These are phyloP conservation scores for Dipodomys stephensi DNA, from an alignment of 2,113 vertebrate species.

Conservation along the genomic window DNA sequence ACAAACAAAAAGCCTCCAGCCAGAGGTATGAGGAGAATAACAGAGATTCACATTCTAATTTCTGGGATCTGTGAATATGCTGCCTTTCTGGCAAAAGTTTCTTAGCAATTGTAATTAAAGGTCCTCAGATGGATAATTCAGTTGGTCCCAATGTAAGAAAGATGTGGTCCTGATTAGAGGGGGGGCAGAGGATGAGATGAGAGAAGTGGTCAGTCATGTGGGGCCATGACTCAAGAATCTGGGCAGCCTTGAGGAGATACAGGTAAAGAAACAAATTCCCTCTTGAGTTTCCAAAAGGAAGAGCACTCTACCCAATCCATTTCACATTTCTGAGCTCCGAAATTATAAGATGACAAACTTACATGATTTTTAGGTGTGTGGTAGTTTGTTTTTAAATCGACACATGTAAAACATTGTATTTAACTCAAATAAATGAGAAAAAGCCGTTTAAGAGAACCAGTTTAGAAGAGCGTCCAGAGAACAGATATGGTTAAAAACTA, in stretches of 20 bases:
- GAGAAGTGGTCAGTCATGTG: not conserved
- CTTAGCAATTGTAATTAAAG: not conserved
- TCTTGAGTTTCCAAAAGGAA: not conserved
- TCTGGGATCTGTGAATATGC: not conserved
- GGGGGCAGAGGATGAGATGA: not conserved
- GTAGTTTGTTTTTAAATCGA: no score
- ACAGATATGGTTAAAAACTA: no score
- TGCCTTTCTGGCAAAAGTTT: not conserved
- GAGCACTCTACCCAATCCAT: not conserved
- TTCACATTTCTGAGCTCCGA: not conserved
- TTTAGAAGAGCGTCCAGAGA: no score
- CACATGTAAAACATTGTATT: no score
- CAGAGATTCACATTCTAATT: not conserved
- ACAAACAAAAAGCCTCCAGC: not conserved
- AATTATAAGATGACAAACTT: not conserved
- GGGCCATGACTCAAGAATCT: not conserved
- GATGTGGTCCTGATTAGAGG: not conserved
- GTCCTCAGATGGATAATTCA: not conserved
- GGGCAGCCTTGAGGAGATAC: not conserved
- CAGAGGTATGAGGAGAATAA: not conserved
- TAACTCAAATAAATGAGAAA: no score
- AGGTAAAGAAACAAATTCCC: not conserved
- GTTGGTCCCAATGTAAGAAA: not conserved
- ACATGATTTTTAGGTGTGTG: not conserved
- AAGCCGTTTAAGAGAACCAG: no score